phyloP scores from a whole-genome alignment of 1,140 invertebrate species.

The Agrilus planipennis region DNA sequence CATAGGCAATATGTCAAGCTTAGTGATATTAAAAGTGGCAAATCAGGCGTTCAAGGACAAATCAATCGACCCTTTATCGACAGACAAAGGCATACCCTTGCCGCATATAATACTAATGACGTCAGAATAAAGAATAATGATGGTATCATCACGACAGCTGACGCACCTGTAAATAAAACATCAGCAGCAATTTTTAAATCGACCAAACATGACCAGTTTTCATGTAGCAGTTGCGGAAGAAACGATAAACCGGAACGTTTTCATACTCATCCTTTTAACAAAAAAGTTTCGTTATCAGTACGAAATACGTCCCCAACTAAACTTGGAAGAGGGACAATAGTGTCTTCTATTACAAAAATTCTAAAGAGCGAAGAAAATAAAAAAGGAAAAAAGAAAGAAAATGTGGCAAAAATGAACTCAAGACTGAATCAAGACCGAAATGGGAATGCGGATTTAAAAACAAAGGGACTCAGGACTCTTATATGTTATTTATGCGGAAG shows the following conservation, averaged over 20 bases:
- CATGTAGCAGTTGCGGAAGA: constrained; percentile 45
- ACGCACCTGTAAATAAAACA: constrained; percentile 6
- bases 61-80: no score
- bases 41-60: no score
- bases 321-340: no score
- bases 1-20: no score
- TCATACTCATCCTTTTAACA: constrained; percentile 44
- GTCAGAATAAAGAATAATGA: constrained; percentile 1
- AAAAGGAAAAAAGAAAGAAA: not conserved
- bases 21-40: no score
- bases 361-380: not conserved
- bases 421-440: not conserved
- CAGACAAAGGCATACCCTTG: no score
- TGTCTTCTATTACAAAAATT: no score
- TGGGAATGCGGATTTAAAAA: not conserved
- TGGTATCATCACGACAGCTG: constrained; percentile 5
- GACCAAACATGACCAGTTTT: constrained; percentile 33
- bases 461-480: constrained; percentile 39
- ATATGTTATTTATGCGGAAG: constrained; percentile 66
- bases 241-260: constrained; percentile 44
- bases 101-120: constrained; percentile 1
- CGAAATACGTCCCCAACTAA: no score
- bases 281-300: no score
- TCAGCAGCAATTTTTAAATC: constrained; percentile 11
- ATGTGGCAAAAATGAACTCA: not conserved